Percentiles rank a stretch among this genome's conserved stretches.
Evolutionary conservation across 2,888 invertebrate species (phyloP).

Genomic region (Lithodes maja): DNA sequence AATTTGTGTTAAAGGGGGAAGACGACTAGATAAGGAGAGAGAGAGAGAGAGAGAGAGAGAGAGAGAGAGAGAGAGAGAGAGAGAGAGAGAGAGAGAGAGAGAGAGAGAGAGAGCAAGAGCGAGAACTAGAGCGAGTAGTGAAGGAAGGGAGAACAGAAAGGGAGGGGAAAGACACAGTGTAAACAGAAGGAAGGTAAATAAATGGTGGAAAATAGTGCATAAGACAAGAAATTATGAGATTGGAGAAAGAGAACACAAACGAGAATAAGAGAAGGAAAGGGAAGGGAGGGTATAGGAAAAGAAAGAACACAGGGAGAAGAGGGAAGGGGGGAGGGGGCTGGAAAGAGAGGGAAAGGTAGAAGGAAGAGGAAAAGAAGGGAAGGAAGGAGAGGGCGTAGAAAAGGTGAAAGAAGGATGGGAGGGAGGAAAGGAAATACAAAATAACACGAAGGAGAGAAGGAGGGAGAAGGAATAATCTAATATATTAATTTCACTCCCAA

Average conservation of each 20-base stretch:
- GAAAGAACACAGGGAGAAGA: not conserved
- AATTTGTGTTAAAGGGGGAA: too few relatives aligned
- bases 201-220: not conserved
- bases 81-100: not conserved
- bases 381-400: not conserved
- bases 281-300: not conserved
- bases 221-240: not conserved
- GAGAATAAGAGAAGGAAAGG: not conserved
- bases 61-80: not conserved
- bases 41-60: not conserved
- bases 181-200: not conserved
- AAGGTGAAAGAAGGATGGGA: slow-evolving; percentile 6
- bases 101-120: not conserved
- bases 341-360: not conserved
- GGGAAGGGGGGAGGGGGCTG: not conserved
- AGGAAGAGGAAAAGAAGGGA: not conserved
- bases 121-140: not conserved
- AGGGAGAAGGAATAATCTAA: not conserved
- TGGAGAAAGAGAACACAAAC: not conserved
- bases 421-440: not conserved
- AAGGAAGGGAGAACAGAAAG: not conserved
- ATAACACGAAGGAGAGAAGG: not conserved
- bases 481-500: too few relatives aligned
- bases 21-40: not conserved
- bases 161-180: not conserved